Conservation (phyloP, 2,888 invertebrate genomes). For the Empis livida region DNA sequence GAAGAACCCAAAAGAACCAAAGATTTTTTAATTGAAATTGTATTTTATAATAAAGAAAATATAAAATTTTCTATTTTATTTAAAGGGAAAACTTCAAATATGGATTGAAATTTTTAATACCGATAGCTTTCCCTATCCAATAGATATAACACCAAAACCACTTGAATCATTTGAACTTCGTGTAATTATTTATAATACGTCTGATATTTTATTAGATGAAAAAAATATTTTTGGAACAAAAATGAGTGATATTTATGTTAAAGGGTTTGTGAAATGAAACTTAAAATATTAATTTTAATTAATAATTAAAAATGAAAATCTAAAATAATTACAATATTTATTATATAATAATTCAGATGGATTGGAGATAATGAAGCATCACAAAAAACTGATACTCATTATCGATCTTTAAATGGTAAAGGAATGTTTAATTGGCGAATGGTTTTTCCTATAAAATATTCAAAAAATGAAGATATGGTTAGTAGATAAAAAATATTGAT, state of each 20-base stretch:
- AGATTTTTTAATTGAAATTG: background rate
- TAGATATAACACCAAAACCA: slow-evolving; percentile 63
- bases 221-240: slow-evolving; percentile 59
- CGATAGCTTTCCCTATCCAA: slow-evolving; percentile 49
- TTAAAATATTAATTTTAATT: background rate
- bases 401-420: slow-evolving; percentile 62
- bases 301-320: no score
- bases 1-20: no score
- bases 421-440: slow-evolving; percentile 88
- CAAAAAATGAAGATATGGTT: slow-evolving; percentile 58
- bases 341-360: slow-evolving; percentile 54
- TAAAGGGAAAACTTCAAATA: slow-evolving; percentile 80
- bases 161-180: slow-evolving; percentile 56
- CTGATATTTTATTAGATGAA: slow-evolving; percentile 51
- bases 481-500: slow-evolving; percentile 13
- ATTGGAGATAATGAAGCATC: slow-evolving; percentile 48
- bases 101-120: slow-evolving; percentile 80
- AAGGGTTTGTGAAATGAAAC: slow-evolving; percentile 41
- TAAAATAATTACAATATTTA: no score
- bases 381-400: slow-evolving; percentile 75
- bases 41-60: background rate
- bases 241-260: slow-evolving; percentile 64
- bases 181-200: slow-evolving; percentile 51
- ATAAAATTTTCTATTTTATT: background rate
- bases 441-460: slow-evolving; percentile 65